Evolutionary conservation across 2,888 invertebrate genomes (phyloP).

Genomic region (Lepeophtheirus nordmannii): DNA sequence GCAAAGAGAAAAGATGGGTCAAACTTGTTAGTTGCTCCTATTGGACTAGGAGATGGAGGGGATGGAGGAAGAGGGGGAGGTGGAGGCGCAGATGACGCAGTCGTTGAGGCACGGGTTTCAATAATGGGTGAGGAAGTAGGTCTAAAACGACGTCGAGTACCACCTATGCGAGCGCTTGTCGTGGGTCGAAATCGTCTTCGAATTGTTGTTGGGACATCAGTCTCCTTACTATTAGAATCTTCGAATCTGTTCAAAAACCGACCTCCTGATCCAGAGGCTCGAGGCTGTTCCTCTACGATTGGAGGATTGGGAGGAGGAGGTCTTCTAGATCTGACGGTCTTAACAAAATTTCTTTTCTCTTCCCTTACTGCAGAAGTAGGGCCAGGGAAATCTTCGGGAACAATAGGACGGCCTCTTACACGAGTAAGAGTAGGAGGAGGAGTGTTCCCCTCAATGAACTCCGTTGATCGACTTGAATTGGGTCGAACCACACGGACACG

Average conservation of each 20-base stretch:
- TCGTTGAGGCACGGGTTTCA: background rate
- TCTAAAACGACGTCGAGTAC: background rate
- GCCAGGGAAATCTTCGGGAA: slow-evolving; percentile 21
- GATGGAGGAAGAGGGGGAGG: background rate
- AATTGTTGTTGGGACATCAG: background rate
- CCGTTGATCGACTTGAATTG: background rate
- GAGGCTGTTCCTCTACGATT: background rate
- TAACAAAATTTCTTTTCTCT: background rate
- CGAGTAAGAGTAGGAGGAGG: slow-evolving; percentile 8
- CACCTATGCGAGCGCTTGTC: background rate
- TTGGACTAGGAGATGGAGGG: background rate
- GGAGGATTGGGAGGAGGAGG: background rate
- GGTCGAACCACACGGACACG: slow-evolving; percentile 6
- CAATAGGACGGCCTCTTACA: slow-evolving; percentile 21
- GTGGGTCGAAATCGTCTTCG: background rate
- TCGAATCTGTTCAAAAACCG: background rate
- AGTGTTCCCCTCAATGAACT: slow-evolving; percentile 13
- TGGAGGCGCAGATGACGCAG: background rate
- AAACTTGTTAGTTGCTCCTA: background rate
- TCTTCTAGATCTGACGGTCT: background rate
- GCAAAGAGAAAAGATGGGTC: background rate
- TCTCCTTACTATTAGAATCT: background rate
- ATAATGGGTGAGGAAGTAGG: background rate
- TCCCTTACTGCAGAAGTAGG: background rate
- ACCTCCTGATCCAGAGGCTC: slow-evolving; percentile 7